Evolutionary conservation across 1,140 invertebrate genomes (phyloP).

Genomic region (Hylaeus volcanicus): DNA sequence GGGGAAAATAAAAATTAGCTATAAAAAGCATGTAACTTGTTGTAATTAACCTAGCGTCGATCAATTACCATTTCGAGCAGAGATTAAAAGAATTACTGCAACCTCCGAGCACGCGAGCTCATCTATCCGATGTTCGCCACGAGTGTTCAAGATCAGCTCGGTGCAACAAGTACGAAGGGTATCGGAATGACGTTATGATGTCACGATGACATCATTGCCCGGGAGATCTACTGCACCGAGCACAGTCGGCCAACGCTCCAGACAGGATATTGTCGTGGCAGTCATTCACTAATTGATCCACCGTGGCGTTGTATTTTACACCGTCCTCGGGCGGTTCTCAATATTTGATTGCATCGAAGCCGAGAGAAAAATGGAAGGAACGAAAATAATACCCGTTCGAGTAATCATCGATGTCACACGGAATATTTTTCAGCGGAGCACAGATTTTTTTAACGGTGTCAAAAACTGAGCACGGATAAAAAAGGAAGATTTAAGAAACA

Average conservation of each 20-base stretch:
- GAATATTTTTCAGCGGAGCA: too few species aligned
- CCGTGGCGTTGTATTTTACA: constrained; percentile 75
- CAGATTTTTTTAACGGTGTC: too few species aligned
- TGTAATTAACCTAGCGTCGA: too few species aligned
- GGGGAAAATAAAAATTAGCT: too few species aligned
- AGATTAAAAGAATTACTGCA: not conserved
- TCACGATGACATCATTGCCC: constrained; percentile 72
- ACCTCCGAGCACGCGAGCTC: not conserved
- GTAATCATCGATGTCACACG: too few species aligned
- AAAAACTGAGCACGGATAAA: too few species aligned
- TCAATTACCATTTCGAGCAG: too few species aligned
- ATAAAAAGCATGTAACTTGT: too few species aligned
- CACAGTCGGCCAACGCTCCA: constrained; percentile 62
- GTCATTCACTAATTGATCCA: constrained; percentile 79
- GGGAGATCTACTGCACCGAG: constrained; percentile 53
- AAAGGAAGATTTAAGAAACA: too few species aligned
- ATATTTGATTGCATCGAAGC: constrained; percentile 41
- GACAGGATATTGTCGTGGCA: constrained; percentile 77
- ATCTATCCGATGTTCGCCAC: not conserved
- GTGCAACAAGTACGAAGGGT: constrained; percentile 31
- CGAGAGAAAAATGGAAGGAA: too few species aligned
- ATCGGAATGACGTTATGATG: constrained; percentile 69
- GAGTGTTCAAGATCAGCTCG: constrained; percentile 16
- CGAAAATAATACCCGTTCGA: too few species aligned
- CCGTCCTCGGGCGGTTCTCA: constrained; percentile 70